phyloP scores from a whole-genome alignment of 2,113 vertebrate genomes.

The Atractosteus spatula region DNA sequence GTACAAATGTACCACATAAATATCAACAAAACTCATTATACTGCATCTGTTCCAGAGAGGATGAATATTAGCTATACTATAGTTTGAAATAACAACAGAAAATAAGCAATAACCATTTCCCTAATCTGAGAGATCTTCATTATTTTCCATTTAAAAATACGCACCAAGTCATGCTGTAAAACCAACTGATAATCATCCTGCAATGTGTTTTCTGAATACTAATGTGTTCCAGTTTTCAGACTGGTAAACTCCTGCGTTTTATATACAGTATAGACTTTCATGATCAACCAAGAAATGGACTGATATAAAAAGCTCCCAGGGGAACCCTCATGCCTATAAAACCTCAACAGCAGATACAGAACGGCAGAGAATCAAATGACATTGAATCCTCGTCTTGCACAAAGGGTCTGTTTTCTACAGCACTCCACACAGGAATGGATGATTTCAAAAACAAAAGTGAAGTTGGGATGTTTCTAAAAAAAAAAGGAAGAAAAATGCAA shows the following conservation, averaged over 20 bases:
- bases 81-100: not conserved
- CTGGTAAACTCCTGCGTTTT: not conserved
- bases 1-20: constrained; percentile 9
- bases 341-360: not conserved
- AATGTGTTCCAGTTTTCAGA: constrained; percentile 12
- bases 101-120: not conserved
- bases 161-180: constrained; percentile 9
- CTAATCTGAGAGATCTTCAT: constrained; percentile 13
- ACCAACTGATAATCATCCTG: not conserved
- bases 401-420: too few relatives aligned
- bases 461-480: not conserved
- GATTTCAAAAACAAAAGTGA: too few relatives aligned
- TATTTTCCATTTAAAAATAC: constrained; percentile 3
- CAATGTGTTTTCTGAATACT: constrained; percentile 17
- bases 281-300: not conserved
- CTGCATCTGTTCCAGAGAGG: not conserved
- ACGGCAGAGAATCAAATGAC: not conserved
- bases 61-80: not conserved
- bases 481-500: not conserved
- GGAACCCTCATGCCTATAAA: not conserved
- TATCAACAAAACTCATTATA: constrained; percentile 3
- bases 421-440: too few relatives aligned
- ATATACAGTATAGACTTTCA: constrained; percentile 13
- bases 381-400: not conserved
- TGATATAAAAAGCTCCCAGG: constrained; percentile 12